Conservation (phyloP, 2,113 vertebrate genomes). For the Dromiciops gliroides region DNA sequence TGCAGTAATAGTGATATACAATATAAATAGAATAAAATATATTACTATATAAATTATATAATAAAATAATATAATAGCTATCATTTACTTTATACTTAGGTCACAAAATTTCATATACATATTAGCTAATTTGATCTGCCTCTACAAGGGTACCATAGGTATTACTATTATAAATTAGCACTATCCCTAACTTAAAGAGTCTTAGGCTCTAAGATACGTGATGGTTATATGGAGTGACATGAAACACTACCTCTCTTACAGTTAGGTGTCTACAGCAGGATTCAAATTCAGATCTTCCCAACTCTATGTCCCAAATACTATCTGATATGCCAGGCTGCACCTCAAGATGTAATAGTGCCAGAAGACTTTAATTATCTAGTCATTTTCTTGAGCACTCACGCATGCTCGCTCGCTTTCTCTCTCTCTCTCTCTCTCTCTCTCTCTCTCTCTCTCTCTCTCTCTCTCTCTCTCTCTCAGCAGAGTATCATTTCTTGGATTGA, state of each 20-base stretch:
- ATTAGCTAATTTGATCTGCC: neutral
- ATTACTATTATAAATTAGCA: neutral
- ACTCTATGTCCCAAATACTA: neutral
- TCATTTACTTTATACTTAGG: neutral
- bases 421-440: too few relatives aligned
- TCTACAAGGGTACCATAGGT: neutral
- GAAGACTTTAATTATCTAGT: neutral
- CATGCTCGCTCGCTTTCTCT: too few relatives aligned
- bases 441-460: too few relatives aligned
- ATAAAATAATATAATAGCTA: neutral
- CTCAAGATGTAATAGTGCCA: neutral
- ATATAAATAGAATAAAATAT: neutral
- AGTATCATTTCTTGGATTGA: neutral
- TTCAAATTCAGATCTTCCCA: neutral
- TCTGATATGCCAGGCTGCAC: neutral
- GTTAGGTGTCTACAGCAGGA: neutral
- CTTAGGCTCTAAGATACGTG: neutral
- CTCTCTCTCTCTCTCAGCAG: neutral
- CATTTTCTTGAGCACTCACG: neutral
- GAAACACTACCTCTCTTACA: neutral
- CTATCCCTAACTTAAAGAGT: neutral
- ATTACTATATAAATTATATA: neutral
- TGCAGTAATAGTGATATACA: neutral
- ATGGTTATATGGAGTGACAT: neutral
- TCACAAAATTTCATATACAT: neutral